phyloP scores from a whole-genome alignment of 2,797 vertebrate species.

The Melopsittacus undulatus region DNA sequence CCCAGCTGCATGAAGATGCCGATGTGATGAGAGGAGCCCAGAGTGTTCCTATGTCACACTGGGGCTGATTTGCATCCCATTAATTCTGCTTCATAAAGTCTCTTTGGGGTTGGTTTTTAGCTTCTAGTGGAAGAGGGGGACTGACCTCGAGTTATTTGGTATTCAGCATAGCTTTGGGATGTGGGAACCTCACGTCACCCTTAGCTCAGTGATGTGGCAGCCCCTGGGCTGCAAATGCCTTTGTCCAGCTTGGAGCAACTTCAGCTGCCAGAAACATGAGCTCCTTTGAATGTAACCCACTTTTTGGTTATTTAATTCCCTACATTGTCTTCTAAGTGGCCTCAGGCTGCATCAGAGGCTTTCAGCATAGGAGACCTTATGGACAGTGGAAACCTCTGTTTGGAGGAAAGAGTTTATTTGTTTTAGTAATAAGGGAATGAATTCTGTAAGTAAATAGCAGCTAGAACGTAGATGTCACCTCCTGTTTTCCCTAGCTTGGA shows the following conservation, averaged over 20 bases:
- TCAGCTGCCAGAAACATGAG: neutral
- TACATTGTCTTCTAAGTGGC: neutral
- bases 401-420: neutral
- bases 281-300: neutral
- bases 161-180: neutral
- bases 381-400: fast-evolving
- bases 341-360: neutral
- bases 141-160: neutral
- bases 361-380: fast-evolving
- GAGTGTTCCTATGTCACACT: neutral
- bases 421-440: neutral
- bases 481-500: neutral
- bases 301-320: neutral
- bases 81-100: neutral
- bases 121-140: neutral
- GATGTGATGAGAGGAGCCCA: neutral
- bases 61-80: neutral
- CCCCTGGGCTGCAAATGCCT: neutral
- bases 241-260: neutral
- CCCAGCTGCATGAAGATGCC: neutral
- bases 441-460: neutral
- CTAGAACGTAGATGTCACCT: neutral
- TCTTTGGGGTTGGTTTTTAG: neutral
- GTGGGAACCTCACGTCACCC: neutral
- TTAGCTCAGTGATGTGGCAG: fast-evolving